These are phyloP conservation scores for Lerista edwardsae DNA, from an alignment of 2,797 vertebrate species.

Conservation along the genomic window DNA sequence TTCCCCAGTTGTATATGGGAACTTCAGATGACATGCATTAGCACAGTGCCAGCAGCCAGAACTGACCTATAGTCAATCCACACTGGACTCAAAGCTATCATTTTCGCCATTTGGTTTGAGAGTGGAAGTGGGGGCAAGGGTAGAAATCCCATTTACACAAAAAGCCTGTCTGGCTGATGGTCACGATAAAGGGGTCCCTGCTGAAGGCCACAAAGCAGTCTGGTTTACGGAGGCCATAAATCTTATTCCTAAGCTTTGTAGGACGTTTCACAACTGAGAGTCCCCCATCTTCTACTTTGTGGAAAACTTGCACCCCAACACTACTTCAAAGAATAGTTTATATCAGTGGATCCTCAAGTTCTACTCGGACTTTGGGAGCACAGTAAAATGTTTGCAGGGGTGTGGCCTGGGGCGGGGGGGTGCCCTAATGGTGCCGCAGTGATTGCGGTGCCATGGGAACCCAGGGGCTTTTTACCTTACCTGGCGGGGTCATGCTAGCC, in stretches of 20 bases:
- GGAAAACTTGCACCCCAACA: background rate
- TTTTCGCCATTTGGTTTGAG: background rate
- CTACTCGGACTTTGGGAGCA: too few species aligned
- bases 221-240: background rate
- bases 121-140: background rate
- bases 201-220: background rate
- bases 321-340: background rate
- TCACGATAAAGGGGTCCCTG: background rate
- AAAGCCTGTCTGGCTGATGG: background rate
- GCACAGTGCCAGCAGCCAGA: constrained; percentile 22
- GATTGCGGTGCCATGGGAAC: too few species aligned
- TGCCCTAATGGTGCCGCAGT: too few species aligned
- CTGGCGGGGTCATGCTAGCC: too few species aligned
- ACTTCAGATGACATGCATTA: constrained; percentile 24
- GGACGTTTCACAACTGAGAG: too few species aligned
- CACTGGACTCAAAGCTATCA: constrained; percentile 16
- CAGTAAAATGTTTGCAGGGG: too few species aligned
- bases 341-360: too few species aligned
- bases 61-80: constrained; percentile 30
- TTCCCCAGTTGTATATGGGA: constrained; percentile 6
- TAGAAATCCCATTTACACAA: background rate
- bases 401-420: too few species aligned
- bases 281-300: background rate
- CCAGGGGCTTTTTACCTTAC: too few species aligned
- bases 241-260: too few species aligned